These are phyloP conservation scores for Aplysina aerophoba DNA, from an alignment of 37 sponge, comb jelly and placozoan species.

Conservation along the genomic window DNA sequence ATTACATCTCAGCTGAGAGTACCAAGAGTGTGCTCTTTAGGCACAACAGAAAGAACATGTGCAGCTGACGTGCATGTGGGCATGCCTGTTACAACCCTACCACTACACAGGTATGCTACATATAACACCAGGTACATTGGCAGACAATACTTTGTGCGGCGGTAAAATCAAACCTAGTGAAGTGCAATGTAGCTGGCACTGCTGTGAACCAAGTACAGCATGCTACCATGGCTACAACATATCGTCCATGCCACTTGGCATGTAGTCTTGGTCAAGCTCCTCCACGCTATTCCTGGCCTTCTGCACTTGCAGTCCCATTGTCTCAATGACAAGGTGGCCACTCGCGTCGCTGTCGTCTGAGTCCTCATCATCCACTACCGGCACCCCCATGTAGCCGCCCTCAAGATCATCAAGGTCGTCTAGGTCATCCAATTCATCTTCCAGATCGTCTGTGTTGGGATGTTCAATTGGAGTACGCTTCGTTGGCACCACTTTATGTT, in stretches of 20 bases:
- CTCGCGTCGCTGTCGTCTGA: constrained; percentile 24
- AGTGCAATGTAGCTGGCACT: too few species aligned
- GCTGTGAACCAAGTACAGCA: too few species aligned
- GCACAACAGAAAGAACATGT: too few species aligned
- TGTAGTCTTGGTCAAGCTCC: background rate
- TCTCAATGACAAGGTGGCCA: constrained; percentile 27
- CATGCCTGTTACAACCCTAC: too few species aligned
- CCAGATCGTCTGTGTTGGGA: background rate
- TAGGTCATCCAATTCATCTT: background rate
- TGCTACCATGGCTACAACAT: too few species aligned
- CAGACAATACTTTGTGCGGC: too few species aligned
- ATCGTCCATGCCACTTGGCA: background rate
- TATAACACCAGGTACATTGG: too few species aligned
- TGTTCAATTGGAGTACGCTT: background rate
- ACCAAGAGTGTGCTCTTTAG: too few species aligned
- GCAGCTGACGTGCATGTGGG: too few species aligned
- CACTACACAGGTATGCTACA: too few species aligned
- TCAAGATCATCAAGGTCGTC: constrained; percentile 26
- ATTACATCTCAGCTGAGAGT: too few species aligned
- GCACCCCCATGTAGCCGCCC: constrained; percentile 31
- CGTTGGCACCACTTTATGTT: background rate
- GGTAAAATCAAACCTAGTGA: too few species aligned
- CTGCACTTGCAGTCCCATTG: background rate
- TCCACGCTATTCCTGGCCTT: background rate
- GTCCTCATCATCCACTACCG: constrained; percentile 24